Base-by-base conservation (phyloP, 2,888 invertebrate species). In the Amphipyra berbera region DNA sequence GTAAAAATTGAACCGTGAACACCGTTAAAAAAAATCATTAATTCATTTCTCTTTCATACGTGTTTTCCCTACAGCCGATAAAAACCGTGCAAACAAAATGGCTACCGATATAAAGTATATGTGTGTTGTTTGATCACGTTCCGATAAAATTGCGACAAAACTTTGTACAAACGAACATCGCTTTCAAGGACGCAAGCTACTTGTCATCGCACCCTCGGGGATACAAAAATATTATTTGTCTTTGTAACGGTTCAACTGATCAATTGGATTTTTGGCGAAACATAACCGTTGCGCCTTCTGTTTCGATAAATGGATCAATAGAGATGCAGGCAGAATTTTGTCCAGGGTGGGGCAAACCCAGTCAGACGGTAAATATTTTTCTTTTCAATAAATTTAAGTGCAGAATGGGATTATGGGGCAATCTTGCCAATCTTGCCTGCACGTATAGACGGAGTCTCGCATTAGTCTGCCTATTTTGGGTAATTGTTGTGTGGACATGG, bases 71-170 rank as follows among this genome's bases (percentile, higher is more conserved):
- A 30, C 30, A 30, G 7, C 41, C 41, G 9, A 59, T 42, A 66
- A 67, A 37, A 41, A 3, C 12, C 15, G 27, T 50, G 33, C 47
- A 58, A 76, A 64, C 41, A 76, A 72, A 64, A 76, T 50, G 37
- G 46, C 58, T 13, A 9, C 45, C 48, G 13, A 52, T 64, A 70
- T 37, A 14, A 40, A 52, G 58, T 44, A 10, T 37, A 46, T 53
- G 70, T 64, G 57, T 50, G 45, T 55, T 76, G 54, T 72, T 58
- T 76, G 76, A 72, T 64, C 73, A 64, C 57, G 66, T 52, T 10
- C 57, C 47, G 50, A 72, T 58, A 50, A 58, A 30, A 72, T 58
- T 48, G 54, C 38, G 73, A 58, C 47, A 52, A 42, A 72, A 72
- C 37, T 76, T 69, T 76, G 30, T 50, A 55, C 41, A 33, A 57